These are phyloP conservation scores for Clivina fossor DNA, from an alignment of 2,888 invertebrate genomes.

Conservation along the genomic window DNA sequence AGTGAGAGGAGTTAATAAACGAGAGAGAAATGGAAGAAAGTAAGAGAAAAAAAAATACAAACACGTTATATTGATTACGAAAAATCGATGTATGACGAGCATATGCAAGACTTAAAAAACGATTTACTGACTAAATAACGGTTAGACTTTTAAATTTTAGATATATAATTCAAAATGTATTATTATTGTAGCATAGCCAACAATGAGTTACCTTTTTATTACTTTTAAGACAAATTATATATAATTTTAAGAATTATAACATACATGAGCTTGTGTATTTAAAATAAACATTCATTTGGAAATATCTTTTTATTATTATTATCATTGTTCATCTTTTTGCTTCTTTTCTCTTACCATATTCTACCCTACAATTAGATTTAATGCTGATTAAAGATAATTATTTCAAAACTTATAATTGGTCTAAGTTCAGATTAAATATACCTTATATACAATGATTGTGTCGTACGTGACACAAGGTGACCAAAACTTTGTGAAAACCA, in stretches of 20 bases:
- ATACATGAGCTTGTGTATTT: slow-evolving; percentile 54
- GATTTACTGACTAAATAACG: slow-evolving; percentile 26
- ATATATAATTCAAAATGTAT: slow-evolving; percentile 44
- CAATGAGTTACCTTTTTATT: slow-evolving; percentile 54
- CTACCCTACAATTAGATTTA: too few relatives aligned
- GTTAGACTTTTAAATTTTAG: slow-evolving; percentile 35
- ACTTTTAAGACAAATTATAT: slow-evolving; percentile 49
- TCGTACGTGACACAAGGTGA: too few relatives aligned
- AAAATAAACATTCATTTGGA: slow-evolving; percentile 43
- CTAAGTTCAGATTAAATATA: too few relatives aligned
- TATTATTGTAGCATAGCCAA: slow-evolving; percentile 49
- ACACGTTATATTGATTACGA: slow-evolving; percentile 23
- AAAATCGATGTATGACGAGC: slow-evolving; percentile 26
- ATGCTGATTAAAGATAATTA: too few relatives aligned
- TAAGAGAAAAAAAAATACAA: too few relatives aligned
- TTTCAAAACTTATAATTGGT: too few relatives aligned
- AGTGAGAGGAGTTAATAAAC: too few relatives aligned
- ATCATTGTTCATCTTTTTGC: neutral
- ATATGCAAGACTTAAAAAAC: slow-evolving; percentile 33
- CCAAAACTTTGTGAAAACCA: too few relatives aligned
- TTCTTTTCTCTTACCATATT: neutral
- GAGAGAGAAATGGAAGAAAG: too few relatives aligned
- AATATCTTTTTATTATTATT: slow-evolving; percentile 1
- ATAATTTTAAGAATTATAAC: slow-evolving; percentile 52
- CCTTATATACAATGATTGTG: too few relatives aligned